Base-by-base conservation (phyloP, 1,140 invertebrate species). In the Contarinia nasturtii region DNA sequence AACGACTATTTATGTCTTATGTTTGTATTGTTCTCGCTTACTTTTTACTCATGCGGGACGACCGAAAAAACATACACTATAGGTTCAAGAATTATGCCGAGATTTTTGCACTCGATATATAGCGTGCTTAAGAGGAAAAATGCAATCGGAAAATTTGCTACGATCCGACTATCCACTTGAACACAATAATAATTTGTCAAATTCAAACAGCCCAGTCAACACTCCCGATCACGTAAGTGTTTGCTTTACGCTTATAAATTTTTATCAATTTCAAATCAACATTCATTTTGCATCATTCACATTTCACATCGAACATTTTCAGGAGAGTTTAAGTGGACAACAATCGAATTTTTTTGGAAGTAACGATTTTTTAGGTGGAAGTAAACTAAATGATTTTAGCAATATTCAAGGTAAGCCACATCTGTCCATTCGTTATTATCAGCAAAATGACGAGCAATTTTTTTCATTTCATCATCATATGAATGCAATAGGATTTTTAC, bases 61-160 rank as follows among this genome's bases (percentile, higher is more conserved):
- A n/a, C n/a, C n/a, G n/a, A n/a, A n/a, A n/a, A n/a, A n/a, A n/a
- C n/a, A n/a, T n/a, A n/a, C n/a, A n/a, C n/a, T n/a, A n/a, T 19
- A 47, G 46, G 48, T 96, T 22, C 90, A 95, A 66, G 92, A 96
- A 68, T 63, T 96, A 51, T 96, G 92, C 69, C 88, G 93, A 59
- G 91, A 95, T 69, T 96, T 95, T 68, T 95, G 91, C 69, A 88
- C 88, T 57, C 74, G 90, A 41, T 96, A 96, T 70, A 95, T 95
- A 51, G 88, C 86, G 48, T 93, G 89, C 63, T 70, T 95, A 49
- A 94, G 94, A 66, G 86, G 87, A 19, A 94, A 95, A 69, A 94
- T 95, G 88, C 91, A 93, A 63, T 92, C 90, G 64, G 91, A 95
- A 60, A 87, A 88, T 65, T 66, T 89, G 34, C 65, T 89, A 36